These are phyloP conservation scores for Megalops atlanticus DNA, from an alignment of 2,113 vertebrate genomes.

Conservation along the genomic window DNA sequence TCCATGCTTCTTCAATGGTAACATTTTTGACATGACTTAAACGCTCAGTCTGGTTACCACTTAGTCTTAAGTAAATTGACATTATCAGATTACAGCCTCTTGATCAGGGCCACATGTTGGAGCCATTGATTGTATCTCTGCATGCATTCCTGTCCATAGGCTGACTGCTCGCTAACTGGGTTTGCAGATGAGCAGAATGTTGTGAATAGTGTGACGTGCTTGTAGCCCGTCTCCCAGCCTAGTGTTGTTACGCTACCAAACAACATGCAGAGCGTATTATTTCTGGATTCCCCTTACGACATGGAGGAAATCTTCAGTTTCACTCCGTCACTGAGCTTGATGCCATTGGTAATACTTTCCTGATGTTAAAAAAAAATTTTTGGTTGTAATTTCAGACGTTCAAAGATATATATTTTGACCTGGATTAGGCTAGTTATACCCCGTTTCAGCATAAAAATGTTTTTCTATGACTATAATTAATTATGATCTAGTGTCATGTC, in stretches of 20 bases:
- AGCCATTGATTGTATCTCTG: conserved; percentile 48
- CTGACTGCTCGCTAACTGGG: conserved; percentile 3
- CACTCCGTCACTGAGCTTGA: conserved; percentile 47
- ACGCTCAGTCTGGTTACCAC: conserved; percentile 38
- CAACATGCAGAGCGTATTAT: conserved; percentile 48
- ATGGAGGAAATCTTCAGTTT: conserved; percentile 53
- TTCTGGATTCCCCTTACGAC: conserved; percentile 62
- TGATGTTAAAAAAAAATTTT: conserved; percentile 68
- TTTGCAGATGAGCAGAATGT: not conserved
- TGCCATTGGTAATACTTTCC: conserved; percentile 65
- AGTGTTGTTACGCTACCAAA: conserved; percentile 28
- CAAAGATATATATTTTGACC: no score
- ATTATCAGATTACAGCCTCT: conserved; percentile 47
- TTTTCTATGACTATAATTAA: no score
- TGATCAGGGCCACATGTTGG: conserved; percentile 54
- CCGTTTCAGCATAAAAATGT: no score
- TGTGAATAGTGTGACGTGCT: not conserved
- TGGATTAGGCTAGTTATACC: no score
- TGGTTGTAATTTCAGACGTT: conserved; percentile 58
- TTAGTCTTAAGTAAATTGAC: conserved; percentile 51
- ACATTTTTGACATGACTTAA: conserved; percentile 35
- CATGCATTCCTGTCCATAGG: conserved; percentile 46
- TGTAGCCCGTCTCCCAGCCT: not conserved
- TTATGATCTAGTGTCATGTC: no score
- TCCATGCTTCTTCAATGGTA: conserved; percentile 32